These are phyloP conservation scores for Minunthozetes semirufus DNA, from an alignment of 2,888 invertebrate genomes.

Conservation along the genomic window DNA sequence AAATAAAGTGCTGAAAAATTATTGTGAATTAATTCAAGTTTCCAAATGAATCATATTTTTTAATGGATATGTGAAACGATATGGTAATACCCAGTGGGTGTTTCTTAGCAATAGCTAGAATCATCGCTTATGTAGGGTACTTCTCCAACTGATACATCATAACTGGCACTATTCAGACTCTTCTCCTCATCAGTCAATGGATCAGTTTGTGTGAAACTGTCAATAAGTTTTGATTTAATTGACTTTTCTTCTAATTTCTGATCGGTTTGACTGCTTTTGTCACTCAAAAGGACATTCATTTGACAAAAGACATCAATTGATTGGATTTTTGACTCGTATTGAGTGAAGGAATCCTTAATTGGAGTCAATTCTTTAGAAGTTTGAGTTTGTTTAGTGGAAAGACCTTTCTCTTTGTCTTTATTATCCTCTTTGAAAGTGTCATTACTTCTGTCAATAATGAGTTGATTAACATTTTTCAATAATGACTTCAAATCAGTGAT, in stretches of 20 bases:
- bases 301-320: background rate
- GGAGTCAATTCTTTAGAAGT: background rate
- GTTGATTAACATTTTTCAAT: background rate
- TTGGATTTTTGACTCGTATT: background rate
- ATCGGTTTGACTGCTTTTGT: background rate
- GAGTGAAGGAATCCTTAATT: background rate
- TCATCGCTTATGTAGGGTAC: background rate
- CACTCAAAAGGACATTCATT: background rate
- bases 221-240: background rate
- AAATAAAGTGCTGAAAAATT: no score
- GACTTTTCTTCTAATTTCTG: background rate
- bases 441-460: background rate
- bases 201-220: slow-evolving; percentile 3
- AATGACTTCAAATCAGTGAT: background rate
- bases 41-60: no score
- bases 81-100: background rate
- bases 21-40: no score
- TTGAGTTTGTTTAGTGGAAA: background rate
- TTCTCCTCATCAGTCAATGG: background rate
- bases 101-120: background rate
- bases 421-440: background rate
- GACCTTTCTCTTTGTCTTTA: background rate
- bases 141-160: background rate
- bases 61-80: no score
- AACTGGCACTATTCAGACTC: background rate